Base-by-base conservation (phyloP, 2,888 invertebrate species). In the Osmoderma eremita region DNA sequence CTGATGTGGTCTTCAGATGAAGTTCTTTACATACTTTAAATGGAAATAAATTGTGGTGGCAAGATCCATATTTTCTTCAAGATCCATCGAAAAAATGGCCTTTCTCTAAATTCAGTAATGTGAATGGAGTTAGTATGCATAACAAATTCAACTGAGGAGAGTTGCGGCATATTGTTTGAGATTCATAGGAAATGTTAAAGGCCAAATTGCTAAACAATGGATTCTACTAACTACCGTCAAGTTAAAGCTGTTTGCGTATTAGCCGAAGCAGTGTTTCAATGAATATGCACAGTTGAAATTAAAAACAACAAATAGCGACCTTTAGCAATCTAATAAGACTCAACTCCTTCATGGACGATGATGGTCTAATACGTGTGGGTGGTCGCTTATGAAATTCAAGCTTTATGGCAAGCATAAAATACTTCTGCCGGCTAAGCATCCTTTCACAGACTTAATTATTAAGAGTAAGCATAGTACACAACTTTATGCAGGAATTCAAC, bases 381-480 rank as follows among this genome's bases (percentile, higher is more conserved):
- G 48, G 48, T 8, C 17, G 48, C 17, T n/a, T 48, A 15, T 6
- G n/a, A 6, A 5, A 48, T 48, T 48, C 48, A n/a, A 48, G n/a
- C n/a, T 48, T 5, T 48, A 8, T 48, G 6, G 8, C n/a, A 48
- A 8, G 48, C 5, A 48, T n/a, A 15, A 6, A 17, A 15, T 8
- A n/a, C n/a, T n/a, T n/a, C n/a, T n/a, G n/a, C n/a, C n/a, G n/a
- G n/a, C n/a, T n/a, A n/a, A n/a, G n/a, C n/a, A n/a, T n/a, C n/a
- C n/a, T n/a, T n/a, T n/a, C 48, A 48, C n/a, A 5, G n/a, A 48
- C 6, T n/a, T 48, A 48, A 6, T 48, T 5, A 48, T 48, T 13
- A 48, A n/a, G 48, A 5, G n/a, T 48, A n/a, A n/a, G 17, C 48
- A 48, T n/a, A 17, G 4, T 48, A 48, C 4, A 17, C 48, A 48